Evolutionary conservation across 2,888 invertebrate species (phyloP), one percentile per base, ranked within the genome.

Genomic region (Bombylius discolor): DNA sequence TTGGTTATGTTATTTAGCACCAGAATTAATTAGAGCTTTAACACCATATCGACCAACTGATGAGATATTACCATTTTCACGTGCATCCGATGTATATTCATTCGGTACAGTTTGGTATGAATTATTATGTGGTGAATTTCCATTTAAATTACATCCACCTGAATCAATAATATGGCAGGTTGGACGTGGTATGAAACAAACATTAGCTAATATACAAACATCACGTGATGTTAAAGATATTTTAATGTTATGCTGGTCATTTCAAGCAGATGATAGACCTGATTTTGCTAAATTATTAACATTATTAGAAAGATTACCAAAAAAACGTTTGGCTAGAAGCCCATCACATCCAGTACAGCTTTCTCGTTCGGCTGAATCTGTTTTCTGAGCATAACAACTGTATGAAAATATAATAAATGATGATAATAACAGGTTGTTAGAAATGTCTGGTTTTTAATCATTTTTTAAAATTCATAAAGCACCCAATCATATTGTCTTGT

Each of bases 71-170:
- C 95, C 96, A 59, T 99, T 98, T 77, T 86, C 91, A 54, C 87
- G 86, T 71, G 82, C 85, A 57, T 93, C 96, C 4, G 99, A 99
- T 74, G 89, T 98, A 39, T 99, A 94, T 76, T 95, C 99, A 47
- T 99, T 99, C 76, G 98, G 97, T 52, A 98, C 98, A 55, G 93
- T 99, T 42, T 99, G 97, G 97, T 99, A 95, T 74, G 99, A 99
- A 77, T 77, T 99, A 56, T 78, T 98, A 53, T 94, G 93, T 68
- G 93, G 94, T 4, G 95, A 96, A 68, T 97, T 93, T 83, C 97
- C 98, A 4, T 97, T 95, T 75, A 90, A 91, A 71, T 86, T 86
- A 14, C 90, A 93, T 70, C 89, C 94, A 14, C 88, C 96, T 0
- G 97, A 99, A 73, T 86, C 94, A 4, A 87, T 98, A 59, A 96